phyloP scores from a whole-genome alignment of 1,140 invertebrate species.

The Coboldia fuscipes region DNA sequence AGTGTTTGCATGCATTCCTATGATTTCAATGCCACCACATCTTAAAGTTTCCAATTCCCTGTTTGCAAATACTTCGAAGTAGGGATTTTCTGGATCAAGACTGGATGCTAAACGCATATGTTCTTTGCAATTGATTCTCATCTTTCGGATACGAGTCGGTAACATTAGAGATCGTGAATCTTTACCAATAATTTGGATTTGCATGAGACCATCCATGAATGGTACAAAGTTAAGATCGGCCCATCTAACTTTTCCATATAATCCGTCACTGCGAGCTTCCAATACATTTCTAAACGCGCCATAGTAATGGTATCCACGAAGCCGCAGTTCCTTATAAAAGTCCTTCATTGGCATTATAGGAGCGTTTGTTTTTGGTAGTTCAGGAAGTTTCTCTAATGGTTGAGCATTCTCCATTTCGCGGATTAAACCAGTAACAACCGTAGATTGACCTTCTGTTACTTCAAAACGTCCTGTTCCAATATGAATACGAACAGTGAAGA shows the following conservation, averaged over 20 bases:
- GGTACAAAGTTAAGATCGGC: slow-evolving; percentile 61
- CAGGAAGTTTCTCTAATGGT: slow-evolving; percentile 21
- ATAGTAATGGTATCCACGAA: slow-evolving; percentile 78
- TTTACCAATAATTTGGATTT: slow-evolving; percentile 55
- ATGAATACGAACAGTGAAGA: slow-evolving; percentile 63
- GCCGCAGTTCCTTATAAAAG: slow-evolving; percentile 77
- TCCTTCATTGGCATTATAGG: slow-evolving; percentile 39
- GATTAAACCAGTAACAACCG: slow-evolving; percentile 60
- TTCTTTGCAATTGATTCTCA: slow-evolving; percentile 53
- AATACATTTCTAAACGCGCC: slow-evolving; percentile 13
- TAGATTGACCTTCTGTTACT: slow-evolving; percentile 50
- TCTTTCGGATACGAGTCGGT: slow-evolving; percentile 54
- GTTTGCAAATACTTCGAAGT: slow-evolving; percentile 18
- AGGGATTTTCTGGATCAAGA: slow-evolving; percentile 16
- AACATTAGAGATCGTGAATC: slow-evolving; percentile 56
- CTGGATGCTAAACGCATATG: slow-evolving; percentile 28
- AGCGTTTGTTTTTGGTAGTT: slow-evolving; percentile 21
- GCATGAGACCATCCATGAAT: slow-evolving; percentile 84
- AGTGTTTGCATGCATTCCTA: slow-evolving; percentile 50
- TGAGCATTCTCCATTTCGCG: slow-evolving; percentile 25
- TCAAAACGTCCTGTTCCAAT: slow-evolving; percentile 67
- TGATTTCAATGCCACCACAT: slow-evolving; percentile 64
- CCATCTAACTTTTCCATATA: slow-evolving; percentile 37
- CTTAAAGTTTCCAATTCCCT: slow-evolving; percentile 22
- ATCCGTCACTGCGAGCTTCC: slow-evolving; percentile 20